Evolutionary conservation across 2,888 invertebrate genomes (phyloP).

Genomic region (Ornithoptera alexandrae): DNA sequence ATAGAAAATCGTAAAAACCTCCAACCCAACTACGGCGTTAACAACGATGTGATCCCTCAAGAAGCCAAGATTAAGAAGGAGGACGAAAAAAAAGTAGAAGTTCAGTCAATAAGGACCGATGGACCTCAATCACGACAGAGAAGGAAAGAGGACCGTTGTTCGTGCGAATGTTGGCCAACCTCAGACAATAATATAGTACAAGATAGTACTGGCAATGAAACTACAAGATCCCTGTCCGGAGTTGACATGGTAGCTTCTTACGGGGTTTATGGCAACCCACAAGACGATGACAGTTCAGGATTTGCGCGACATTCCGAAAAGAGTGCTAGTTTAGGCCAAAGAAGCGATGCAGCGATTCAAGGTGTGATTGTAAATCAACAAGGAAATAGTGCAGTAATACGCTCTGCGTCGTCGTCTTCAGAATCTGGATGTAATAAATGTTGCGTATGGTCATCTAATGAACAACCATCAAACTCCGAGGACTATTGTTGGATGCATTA

Average conservation of each 20-base stretch:
- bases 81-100: slow-evolving; percentile 70
- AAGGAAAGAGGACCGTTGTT: slow-evolving; percentile 74
- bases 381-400: slow-evolving; percentile 73
- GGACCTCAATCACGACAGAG: slow-evolving; percentile 63
- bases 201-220: slow-evolving; percentile 61
- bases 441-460: slow-evolving; percentile 58
- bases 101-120: slow-evolving; percentile 56
- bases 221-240: slow-evolving; percentile 70
- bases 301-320: slow-evolving; percentile 71
- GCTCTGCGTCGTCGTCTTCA: slow-evolving; percentile 49
- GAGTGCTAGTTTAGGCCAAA: slow-evolving; percentile 63
- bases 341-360: slow-evolving; percentile 70
- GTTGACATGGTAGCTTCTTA: slow-evolving; percentile 78
- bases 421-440: slow-evolving; percentile 61
- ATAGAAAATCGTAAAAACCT: slow-evolving; percentile 76
- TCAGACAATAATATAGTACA: slow-evolving; percentile 67
- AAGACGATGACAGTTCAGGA: slow-evolving; percentile 74
- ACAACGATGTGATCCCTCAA: slow-evolving; percentile 63
- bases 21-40: slow-evolving; percentile 63
- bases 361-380: slow-evolving; percentile 78
- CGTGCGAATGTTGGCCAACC: slow-evolving; percentile 77
- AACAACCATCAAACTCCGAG: slow-evolving; percentile 67
- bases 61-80: slow-evolving; percentile 75
- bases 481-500: slow-evolving; percentile 78
- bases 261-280: slow-evolving; percentile 75